Conservation (phyloP, 92 coral and sea anemone genomes). For the Epizoanthus fatuus region DNA sequence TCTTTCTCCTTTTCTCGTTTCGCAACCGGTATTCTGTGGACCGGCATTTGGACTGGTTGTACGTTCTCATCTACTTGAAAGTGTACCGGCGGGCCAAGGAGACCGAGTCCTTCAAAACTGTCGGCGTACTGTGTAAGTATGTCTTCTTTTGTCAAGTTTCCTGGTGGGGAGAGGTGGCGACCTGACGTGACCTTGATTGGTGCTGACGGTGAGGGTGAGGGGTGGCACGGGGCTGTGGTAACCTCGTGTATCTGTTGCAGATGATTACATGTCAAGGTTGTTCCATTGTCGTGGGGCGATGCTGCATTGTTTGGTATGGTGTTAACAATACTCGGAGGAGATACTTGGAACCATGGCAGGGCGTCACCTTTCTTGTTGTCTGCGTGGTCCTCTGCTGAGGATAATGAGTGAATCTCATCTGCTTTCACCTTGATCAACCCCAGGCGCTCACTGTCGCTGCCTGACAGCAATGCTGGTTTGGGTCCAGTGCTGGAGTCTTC, state of each 20-base stretch:
- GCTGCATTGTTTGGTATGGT: not conserved
- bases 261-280: slow-evolving; percentile 21
- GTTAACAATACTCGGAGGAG: not conserved
- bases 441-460: slow-evolving; percentile 65
- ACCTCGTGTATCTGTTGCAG: slow-evolving; percentile 48
- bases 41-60: slow-evolving; percentile 59
- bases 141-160: slow-evolving; percentile 19
- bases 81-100: slow-evolving; percentile 63
- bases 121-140: slow-evolving; percentile 14
- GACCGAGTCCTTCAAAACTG: slow-evolving; percentile 54
- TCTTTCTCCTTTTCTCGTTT: slow-evolving; percentile 56
- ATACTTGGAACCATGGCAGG: not conserved
- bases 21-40: slow-evolving; percentile 61
- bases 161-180: slow-evolving; percentile 6
- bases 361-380: not conserved
- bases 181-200: slow-evolving; percentile 14
- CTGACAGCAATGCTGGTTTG: slow-evolving; percentile 68
- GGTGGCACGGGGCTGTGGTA: slow-evolving; percentile 24
- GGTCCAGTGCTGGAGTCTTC: slow-evolving; percentile 41
- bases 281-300: not conserved
- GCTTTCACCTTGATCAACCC: slow-evolving; percentile 59
- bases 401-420: slow-evolving; percentile 54
- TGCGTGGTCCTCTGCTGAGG: slow-evolving; percentile 24
- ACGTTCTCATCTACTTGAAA: slow-evolving; percentile 10
- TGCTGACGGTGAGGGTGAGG: slow-evolving; percentile 30